Evolutionary conservation across 2,113 vertebrate species (phyloP), one percentile per base, ranked within the genome.

Genomic region (Sakesphorus luctuosus): DNA sequence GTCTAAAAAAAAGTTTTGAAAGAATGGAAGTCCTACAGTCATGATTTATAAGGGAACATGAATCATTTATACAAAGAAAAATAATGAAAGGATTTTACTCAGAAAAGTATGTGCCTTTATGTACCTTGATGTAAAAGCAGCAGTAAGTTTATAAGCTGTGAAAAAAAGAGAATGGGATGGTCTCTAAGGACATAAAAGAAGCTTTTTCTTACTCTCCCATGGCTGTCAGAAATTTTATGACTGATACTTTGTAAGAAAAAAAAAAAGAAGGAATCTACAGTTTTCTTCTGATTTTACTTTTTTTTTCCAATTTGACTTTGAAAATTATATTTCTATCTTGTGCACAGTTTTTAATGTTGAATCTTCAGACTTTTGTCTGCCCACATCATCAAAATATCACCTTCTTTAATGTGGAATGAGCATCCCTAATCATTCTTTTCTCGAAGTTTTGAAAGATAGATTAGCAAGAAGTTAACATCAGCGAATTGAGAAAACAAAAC

Each of bases 11-110:
- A 93, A 82, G 75, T 93, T 91, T 80, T 81, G 80, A 78, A 85
- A 90, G 38, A 71, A 74, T 7, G 3, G 12, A 88, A 94, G 59
- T 90, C 77, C 90, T 93, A 58, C 16, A 65, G 69, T 74, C 47
- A 52, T 58, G 28, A 12, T 71, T 94, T 81, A 44, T 77, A 85
- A 71, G 40, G 38, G 76, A 89, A 68, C n/a, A 90, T 82, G 83
- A 93, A 87, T 89, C 73, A 89, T 65, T 89, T 77, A 68, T 58
- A 81, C 44, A 92, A 91, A 92, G 79, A 92, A 84, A 82, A 95
- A 90, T 67, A 96, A 91, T 95, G 82, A 95, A 94, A 96, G 79
- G 46, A 26, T 88, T 95, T 94, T 86, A 71, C 75, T 92, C 52
- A 63, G 79, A 84, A 90, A 59, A 52, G 73, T 88, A 84, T 95